These are phyloP conservation scores for Carassius carassius DNA, from an alignment of 2,113 vertebrate species.

Conservation along the genomic window DNA sequence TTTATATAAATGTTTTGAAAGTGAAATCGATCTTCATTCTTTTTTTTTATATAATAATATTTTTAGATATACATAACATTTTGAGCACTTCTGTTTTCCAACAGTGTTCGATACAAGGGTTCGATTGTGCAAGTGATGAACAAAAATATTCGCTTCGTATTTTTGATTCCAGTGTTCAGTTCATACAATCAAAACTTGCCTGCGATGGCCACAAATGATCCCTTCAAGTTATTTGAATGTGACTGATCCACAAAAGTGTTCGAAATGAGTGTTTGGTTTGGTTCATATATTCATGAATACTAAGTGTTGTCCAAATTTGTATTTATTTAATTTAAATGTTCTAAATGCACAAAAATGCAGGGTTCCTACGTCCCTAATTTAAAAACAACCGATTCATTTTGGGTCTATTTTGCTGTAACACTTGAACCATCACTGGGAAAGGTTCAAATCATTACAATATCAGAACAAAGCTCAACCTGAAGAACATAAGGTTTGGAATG, in stretches of 20 bases:
- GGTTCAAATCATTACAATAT: not conserved
- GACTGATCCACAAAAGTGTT: too few relatives aligned
- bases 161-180: too few relatives aligned
- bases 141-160: too few relatives aligned
- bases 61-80: not conserved
- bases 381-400: not conserved
- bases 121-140: too few relatives aligned
- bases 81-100: not conserved
- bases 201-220: too few relatives aligned
- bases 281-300: not conserved
- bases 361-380: not conserved
- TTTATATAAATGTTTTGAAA: too few relatives aligned
- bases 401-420: not conserved
- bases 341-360: not conserved
- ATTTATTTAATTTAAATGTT: not conserved
- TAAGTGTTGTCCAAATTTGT: not conserved
- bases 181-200: too few relatives aligned
- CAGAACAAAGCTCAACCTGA: not conserved
- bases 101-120: not conserved
- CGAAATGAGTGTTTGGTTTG: not conserved
- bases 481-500: not conserved
- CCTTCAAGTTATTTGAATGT: too few relatives aligned
- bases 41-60: not conserved
- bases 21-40: too few relatives aligned
- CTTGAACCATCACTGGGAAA: not conserved